Base-by-base conservation (phyloP, 53 echinoderm and acorn worm genomes). In the Temnopleurus reevesii region DNA sequence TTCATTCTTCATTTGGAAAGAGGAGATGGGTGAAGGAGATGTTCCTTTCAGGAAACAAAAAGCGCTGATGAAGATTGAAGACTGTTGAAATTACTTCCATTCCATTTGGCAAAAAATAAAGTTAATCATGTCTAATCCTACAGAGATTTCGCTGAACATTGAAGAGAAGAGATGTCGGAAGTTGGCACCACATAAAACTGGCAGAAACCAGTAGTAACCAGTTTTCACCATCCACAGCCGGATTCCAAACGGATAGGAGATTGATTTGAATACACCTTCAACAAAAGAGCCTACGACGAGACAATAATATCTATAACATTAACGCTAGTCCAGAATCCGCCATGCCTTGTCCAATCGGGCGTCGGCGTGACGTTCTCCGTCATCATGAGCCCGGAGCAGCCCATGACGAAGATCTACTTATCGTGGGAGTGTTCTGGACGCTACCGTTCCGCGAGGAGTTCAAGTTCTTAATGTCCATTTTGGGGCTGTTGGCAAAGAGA, bases 401-500 rank as follows among this genome's bases (percentile, higher is more conserved):
- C 51, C 27, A 89, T 5, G 92, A 92, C 9, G 89, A 33, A 30
- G 82, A 84, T 31, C 84, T 84, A 27, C 89, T 92, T 49, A 84
- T 43, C 77, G 55, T 66, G 77, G 79, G 89, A 12, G 90, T 85
- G 6, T 87, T n/a, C 55, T 77, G 41, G 24, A 8, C 49, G 88
- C 92, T 88, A 27, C 86, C 57, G 5, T 30, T 35, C 45, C 18
- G 23, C 36, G 91, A 83, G 38, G 26, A 81, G 57, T 85, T 77
- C 44, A 81, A 27, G 26, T 77, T 90, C 81, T 91, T 92, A n/a
- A 95, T 53, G 56, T 92, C 95, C 35, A 84, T 84, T 66, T 92
- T 93, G 23, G 92, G 92, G 0, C 59, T 55, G 76, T 94, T 95
- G 59, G 96, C 94, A 55, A 98, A 98, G 83, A 98, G 93, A 12